Conservation (phyloP, 2,797 vertebrate genomes). For the Pantherophis vulpinus region DNA sequence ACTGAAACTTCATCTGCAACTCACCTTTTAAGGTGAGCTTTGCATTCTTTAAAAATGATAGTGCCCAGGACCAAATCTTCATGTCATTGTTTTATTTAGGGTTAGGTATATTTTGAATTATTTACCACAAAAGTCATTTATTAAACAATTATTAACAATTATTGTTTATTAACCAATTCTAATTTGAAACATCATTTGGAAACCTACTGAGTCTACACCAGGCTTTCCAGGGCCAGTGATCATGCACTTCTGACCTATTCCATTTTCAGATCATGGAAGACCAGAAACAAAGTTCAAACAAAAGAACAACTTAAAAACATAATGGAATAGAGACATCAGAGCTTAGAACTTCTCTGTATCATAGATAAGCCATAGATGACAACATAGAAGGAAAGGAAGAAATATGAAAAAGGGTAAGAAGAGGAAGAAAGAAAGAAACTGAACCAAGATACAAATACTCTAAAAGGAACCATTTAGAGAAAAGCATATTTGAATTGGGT, state of each 20-base stretch:
- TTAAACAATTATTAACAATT: neutral
- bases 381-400: neutral
- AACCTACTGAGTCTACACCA: neutral
- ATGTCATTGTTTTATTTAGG: neutral
- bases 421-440: neutral
- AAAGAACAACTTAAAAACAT: neutral
- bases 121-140: neutral
- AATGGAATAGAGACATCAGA: neutral
- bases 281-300: neutral
- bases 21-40: neutral
- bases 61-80: neutral
- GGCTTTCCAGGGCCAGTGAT: neutral
- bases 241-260: neutral
- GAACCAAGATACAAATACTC: neutral
- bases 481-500: neutral
- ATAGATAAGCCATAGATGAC: neutral
- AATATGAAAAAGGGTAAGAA: neutral
- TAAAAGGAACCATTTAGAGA: neutral
- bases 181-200: neutral
- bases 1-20: neutral
- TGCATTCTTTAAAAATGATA: neutral
- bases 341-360: neutral
- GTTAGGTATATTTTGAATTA: neutral
- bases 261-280: neutral
- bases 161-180: neutral